Evolutionary conservation across 2,888 invertebrate genomes (phyloP).

Genomic region (Pachymerium ferrugineum): DNA sequence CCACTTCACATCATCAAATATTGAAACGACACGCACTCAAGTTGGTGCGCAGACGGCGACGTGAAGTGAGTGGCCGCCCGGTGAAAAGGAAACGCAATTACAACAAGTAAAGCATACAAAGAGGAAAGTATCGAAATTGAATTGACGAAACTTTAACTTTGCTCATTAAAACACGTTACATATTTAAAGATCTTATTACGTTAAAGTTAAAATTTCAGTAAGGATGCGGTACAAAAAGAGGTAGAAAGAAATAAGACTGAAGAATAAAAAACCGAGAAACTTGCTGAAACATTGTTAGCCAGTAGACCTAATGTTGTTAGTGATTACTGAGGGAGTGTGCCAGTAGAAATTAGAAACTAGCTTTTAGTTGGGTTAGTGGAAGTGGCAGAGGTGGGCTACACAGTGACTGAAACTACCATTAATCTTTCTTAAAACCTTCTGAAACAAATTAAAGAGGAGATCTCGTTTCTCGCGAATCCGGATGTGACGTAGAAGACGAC

Average conservation of each 20-base stretch:
- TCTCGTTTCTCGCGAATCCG: background rate
- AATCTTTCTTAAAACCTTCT: no score
- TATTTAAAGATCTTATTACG: background rate
- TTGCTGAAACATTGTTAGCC: no score
- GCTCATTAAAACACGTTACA: background rate
- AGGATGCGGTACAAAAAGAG: no score
- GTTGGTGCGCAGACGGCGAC: background rate
- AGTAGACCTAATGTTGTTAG: no score
- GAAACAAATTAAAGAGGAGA: background rate
- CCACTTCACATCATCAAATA: slow-evolving; percentile 7
- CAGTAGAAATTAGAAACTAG: no score
- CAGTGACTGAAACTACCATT: no score
- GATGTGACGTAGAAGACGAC: no score
- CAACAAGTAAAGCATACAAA: background rate
- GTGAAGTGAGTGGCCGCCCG: background rate
- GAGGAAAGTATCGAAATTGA: slow-evolving; percentile 3
- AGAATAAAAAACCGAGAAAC: background rate
- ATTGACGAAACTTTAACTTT: background rate
- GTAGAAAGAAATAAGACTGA: no score
- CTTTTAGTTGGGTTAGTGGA: no score
- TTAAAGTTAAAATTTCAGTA: no score
- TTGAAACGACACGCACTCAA: slow-evolving; percentile 9
- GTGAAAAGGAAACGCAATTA: background rate
- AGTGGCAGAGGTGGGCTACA: no score
- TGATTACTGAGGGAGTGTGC: no score